A percentile compares a stretch with the other conserved stretches of the same genome.
Evolutionary conservation across 2,113 vertebrate genomes (phyloP).

Genomic region (Alosa alosa): DNA sequence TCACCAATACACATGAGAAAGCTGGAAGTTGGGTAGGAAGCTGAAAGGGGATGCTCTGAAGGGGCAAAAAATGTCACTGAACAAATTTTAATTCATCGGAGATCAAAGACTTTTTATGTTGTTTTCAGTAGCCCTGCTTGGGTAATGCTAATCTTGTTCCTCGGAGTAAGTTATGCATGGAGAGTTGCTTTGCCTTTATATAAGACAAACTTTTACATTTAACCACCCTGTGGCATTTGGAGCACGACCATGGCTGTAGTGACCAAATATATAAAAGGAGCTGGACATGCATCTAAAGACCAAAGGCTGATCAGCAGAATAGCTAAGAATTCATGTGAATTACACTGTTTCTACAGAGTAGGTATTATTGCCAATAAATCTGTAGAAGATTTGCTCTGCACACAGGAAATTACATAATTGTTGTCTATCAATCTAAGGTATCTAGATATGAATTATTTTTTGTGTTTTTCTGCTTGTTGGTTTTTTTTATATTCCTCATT

Average conservation of each 20-base stretch:
- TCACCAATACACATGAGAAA: neutral
- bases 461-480: no score
- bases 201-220: neutral
- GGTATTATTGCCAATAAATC: neutral
- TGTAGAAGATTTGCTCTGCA: neutral
- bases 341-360: neutral
- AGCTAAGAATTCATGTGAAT: neutral
- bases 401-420: no score
- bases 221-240: slow-evolving; percentile 11
- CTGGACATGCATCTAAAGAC: neutral
- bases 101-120: slow-evolving; percentile 6
- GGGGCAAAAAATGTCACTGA: neutral
- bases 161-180: slow-evolving; percentile 2
- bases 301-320: neutral
- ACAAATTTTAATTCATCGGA: neutral
- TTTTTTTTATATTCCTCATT: no score
- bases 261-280: neutral
- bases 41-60: neutral
- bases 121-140: slow-evolving; percentile 2
- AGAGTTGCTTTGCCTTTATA: neutral
- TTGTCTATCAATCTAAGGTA: no score
- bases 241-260: neutral
- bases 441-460: no score
- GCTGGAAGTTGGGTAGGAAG: neutral
- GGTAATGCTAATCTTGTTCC: slow-evolving; percentile 6